Evolutionary conservation across 2,888 invertebrate species (phyloP).

Genomic region (Mythimna pallens): DNA sequence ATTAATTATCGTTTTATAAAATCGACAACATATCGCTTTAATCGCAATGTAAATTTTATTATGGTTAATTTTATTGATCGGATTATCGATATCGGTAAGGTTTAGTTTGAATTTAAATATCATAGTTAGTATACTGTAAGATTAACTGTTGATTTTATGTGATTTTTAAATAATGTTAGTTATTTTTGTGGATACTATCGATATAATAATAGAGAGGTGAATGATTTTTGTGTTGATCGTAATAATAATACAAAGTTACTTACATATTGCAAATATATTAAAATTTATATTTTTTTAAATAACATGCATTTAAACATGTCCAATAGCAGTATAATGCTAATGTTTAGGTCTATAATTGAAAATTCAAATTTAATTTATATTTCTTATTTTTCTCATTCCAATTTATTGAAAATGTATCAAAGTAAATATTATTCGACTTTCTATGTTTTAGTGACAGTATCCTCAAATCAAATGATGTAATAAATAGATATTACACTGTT

Average conservation of each 20-base stretch:
- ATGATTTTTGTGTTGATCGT: background rate
- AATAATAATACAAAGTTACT: background rate
- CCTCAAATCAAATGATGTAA: constrained; percentile 36
- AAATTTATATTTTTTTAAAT: background rate
- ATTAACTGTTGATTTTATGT: constrained; percentile 64
- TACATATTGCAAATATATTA: background rate
- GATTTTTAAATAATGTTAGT: constrained; percentile 55
- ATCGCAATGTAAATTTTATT: constrained; percentile 12
- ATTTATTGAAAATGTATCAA: background rate
- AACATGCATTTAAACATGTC: constrained; percentile 17
- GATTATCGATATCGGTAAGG: constrained; percentile 35
- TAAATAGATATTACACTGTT: constrained; percentile 57
- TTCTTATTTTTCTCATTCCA: background rate
- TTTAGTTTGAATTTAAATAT: constrained; percentile 47
- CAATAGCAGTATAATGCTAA: background rate
- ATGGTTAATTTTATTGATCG: background rate
- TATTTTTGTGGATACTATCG: constrained; percentile 46
- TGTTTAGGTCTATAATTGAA: background rate
- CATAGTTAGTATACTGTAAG: constrained; percentile 48
- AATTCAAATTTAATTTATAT: background rate
- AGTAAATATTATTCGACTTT: background rate
- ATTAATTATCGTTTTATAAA: constrained; percentile 13
- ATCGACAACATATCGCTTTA: constrained; percentile 34
- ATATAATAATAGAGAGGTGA: constrained; percentile 8
- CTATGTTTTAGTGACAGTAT: constrained; percentile 41